A percentile compares a stretch with the other conserved stretches of the same genome.
phyloP scores from a whole-genome alignment of 1,140 invertebrate genomes.

The Psix sp. region DNA sequence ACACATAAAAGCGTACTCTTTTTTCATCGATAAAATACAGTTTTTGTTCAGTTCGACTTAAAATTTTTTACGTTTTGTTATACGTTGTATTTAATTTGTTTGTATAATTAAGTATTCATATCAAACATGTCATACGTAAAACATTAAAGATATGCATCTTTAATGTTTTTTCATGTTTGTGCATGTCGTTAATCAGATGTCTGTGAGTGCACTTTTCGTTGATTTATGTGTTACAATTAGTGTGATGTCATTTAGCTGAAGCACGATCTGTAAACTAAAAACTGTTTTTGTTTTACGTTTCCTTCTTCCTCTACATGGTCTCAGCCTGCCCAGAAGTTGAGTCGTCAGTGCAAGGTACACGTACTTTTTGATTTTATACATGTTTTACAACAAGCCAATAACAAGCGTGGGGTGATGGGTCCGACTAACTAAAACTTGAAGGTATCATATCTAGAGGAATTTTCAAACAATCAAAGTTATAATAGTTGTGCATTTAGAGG shows the following conservation, averaged over 20 bases:
- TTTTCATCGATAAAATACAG: too few species aligned
- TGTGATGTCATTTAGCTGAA: conserved; percentile 45
- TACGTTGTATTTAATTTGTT: too few species aligned
- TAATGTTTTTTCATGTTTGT: too few species aligned
- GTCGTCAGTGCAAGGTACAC: conserved; percentile 68
- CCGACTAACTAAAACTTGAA: conserved; percentile 25
- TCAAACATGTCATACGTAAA: too few species aligned
- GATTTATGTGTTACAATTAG: conserved; percentile 12
- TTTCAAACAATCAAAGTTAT: background rate
- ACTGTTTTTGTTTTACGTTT: conserved; percentile 71
- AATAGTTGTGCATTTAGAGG: background rate
- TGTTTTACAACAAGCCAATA: conserved; percentile 40
- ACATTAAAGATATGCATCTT: too few species aligned
- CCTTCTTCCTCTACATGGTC: conserved; percentile 64
- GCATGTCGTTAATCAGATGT: background rate
- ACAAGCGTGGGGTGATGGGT: conserved; percentile 33
- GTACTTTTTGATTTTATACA: conserved; percentile 48
- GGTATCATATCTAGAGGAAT: conserved; percentile 8
- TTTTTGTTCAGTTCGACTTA: too few species aligned
- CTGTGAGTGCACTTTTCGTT: conserved; percentile 24
- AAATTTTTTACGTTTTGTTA: too few species aligned
- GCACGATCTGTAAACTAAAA: conserved; percentile 58
- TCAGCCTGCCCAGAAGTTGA: conserved; percentile 70
- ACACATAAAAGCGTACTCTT: too few species aligned
- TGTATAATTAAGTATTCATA: too few species aligned